Conservation (phyloP, 2,797 vertebrate genomes). For the Sebastes hubbsi region DNA sequence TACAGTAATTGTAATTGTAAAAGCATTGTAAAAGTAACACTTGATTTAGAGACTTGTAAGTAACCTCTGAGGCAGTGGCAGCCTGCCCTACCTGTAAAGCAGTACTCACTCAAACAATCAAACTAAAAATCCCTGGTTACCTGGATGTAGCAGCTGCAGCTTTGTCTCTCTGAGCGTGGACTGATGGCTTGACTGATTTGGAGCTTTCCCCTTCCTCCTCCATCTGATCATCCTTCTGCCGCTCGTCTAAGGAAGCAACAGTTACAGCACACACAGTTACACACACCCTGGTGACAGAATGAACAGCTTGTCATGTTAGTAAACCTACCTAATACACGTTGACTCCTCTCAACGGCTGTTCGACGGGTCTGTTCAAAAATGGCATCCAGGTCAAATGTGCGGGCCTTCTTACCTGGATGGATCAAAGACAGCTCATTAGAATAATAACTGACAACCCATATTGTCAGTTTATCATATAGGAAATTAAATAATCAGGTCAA, state of each 20-base stretch:
- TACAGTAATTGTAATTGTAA: not conserved
- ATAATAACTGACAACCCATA: not conserved
- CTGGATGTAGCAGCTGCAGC: constrained; percentile 67
- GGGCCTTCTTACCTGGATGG: constrained; percentile 91
- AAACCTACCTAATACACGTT: constrained; percentile 85
- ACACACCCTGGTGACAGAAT: not conserved
- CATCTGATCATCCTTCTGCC: constrained; percentile 70
- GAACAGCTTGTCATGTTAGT: not conserved
- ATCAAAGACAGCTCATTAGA: not conserved
- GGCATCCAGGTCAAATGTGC: constrained; percentile 95
- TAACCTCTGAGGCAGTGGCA: not conserved
- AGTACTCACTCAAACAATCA: not conserved
- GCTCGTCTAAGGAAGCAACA: constrained; percentile 63
- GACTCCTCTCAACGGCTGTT: constrained; percentile 95
- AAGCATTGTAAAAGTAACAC: not conserved
- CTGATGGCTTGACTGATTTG: constrained; percentile 66
- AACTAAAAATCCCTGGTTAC: constrained; percentile 60
- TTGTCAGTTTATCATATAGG: not conserved
- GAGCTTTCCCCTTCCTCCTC: constrained; percentile 77
- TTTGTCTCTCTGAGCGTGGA: constrained; percentile 46
- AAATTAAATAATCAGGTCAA: not conserved
- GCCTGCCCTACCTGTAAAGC: not conserved
- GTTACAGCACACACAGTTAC: not conserved
- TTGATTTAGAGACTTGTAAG: not conserved
- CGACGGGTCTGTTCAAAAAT: constrained; percentile 97